Evolutionary conservation across 2,888 invertebrate genomes (phyloP).

Genomic region (Xylota sylvarum): DNA sequence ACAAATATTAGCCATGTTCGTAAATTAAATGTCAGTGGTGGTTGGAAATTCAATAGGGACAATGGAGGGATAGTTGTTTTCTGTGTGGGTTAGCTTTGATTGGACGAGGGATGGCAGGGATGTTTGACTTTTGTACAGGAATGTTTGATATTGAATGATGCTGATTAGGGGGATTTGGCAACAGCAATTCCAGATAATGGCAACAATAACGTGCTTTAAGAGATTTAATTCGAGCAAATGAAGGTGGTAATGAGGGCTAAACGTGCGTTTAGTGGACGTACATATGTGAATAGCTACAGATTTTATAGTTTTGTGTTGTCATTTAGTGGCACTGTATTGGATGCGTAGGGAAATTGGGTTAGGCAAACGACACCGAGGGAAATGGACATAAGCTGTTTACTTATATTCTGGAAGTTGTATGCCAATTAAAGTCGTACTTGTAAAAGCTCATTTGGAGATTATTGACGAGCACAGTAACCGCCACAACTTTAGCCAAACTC

Average conservation of each 20-base stretch:
- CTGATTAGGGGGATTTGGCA: conserved; percentile 59
- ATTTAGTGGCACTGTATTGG: no score
- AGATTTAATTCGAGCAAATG: background rate
- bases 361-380: no score
- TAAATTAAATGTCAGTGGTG: conserved; percentile 55
- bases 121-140: conserved; percentile 19
- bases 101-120: conserved; percentile 19
- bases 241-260: background rate
- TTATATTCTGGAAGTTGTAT: no score
- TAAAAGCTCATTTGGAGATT: no score
- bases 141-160: conserved; percentile 42
- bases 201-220: conserved; percentile 29
- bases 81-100: conserved; percentile 54
- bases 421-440: no score
- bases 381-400: no score
- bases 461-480: no score
- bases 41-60: conserved; percentile 24
- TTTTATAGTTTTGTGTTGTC: no score
- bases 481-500: no score
- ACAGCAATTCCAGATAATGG: conserved; percentile 40
- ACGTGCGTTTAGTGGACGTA: background rate
- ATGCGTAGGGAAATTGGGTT: no score
- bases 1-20: conserved; percentile 65
- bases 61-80: conserved; percentile 24
- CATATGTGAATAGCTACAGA: no score